A percentile compares a stretch with the other conserved stretches of the same genome.
Conservation (phyloP, 2,888 invertebrate genomes). For the Alsophila aescularia region DNA sequence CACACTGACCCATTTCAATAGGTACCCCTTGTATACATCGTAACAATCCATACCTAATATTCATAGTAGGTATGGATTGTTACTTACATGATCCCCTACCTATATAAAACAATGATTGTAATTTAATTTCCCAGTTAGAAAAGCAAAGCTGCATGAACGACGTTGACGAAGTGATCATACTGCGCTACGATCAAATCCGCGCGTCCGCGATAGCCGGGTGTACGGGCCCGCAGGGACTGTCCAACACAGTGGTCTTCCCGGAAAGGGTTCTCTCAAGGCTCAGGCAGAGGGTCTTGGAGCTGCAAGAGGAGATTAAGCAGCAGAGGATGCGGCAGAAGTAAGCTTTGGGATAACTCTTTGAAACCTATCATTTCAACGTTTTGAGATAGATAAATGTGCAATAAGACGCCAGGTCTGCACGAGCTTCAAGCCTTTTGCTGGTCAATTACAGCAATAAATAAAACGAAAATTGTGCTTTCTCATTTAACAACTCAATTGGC, state of each 20-base stretch:
- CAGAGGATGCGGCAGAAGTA: constrained; percentile 86
- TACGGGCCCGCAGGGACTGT: constrained; percentile 66
- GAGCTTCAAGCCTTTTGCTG: too few relatives aligned
- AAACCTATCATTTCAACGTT: too few relatives aligned
- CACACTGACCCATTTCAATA: too few relatives aligned
- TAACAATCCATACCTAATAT: too few relatives aligned
- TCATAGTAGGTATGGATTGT: too few relatives aligned
- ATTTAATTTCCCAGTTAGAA: constrained; percentile 82
- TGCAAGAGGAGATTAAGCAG: constrained; percentile 86
- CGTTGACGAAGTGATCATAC: constrained; percentile 87
- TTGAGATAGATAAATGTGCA: too few relatives aligned
- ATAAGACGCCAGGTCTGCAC: too few relatives aligned
- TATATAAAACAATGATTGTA: neutral
- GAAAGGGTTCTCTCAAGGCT: constrained; percentile 83
- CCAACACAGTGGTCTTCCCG: constrained; percentile 86
- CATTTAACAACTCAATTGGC: too few relatives aligned
- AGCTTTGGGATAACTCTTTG: neutral
- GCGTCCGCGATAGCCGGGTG: constrained; percentile 74
- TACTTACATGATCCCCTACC: too few relatives aligned
- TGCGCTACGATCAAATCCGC: constrained; percentile 88
- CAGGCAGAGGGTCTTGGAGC: constrained; percentile 85
- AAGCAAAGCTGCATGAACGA: constrained; percentile 92
- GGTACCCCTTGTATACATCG: too few relatives aligned
- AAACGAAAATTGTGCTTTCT: too few relatives aligned
- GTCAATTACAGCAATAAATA: too few relatives aligned